Evolutionary conservation across 2,888 invertebrate species (phyloP).

Genomic region (Watsonalla binaria): DNA sequence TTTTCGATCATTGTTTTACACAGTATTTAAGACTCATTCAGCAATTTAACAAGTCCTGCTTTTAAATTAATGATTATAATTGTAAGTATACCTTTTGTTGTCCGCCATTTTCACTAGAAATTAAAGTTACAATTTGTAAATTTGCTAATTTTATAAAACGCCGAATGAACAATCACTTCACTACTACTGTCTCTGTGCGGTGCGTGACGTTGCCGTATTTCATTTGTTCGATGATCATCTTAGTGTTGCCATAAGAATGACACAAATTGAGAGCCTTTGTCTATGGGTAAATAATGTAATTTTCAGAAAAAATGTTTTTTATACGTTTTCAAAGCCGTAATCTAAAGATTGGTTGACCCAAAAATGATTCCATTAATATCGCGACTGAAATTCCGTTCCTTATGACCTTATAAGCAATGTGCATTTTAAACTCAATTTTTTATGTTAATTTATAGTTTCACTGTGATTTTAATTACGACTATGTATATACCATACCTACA

Average conservation of each 20-base stretch:
- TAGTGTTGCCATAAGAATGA: slow-evolving; percentile 41
- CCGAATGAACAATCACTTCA: slow-evolving; percentile 60
- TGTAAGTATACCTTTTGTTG: slow-evolving; percentile 71
- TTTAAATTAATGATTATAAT: slow-evolving; percentile 15
- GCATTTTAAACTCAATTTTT: too few relatives aligned
- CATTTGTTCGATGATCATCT: slow-evolving; percentile 68
- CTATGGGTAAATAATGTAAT: slow-evolving; percentile 17
- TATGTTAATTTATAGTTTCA: too few relatives aligned
- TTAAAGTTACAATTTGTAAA: slow-evolving; percentile 52
- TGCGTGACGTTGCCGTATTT: slow-evolving; percentile 79
- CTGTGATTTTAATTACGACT: too few relatives aligned
- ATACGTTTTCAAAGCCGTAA: too few relatives aligned
- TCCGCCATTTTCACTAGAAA: slow-evolving; percentile 74
- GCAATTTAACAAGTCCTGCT: slow-evolving; percentile 6
- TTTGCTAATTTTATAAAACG: slow-evolving; percentile 55
- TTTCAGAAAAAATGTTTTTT: background rate
- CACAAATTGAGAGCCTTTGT: slow-evolving; percentile 8
- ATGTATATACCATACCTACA: too few relatives aligned
- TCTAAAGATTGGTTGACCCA: too few relatives aligned
- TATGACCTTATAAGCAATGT: too few relatives aligned
- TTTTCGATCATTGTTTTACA: slow-evolving; percentile 52
- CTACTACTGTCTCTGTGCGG: slow-evolving; percentile 44
- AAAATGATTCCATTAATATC: too few relatives aligned
- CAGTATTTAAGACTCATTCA: slow-evolving; percentile 23
- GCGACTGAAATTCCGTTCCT: too few relatives aligned